Evolutionary conservation across 2,888 invertebrate genomes (phyloP).

Genomic region (Anorthoa munda): DNA sequence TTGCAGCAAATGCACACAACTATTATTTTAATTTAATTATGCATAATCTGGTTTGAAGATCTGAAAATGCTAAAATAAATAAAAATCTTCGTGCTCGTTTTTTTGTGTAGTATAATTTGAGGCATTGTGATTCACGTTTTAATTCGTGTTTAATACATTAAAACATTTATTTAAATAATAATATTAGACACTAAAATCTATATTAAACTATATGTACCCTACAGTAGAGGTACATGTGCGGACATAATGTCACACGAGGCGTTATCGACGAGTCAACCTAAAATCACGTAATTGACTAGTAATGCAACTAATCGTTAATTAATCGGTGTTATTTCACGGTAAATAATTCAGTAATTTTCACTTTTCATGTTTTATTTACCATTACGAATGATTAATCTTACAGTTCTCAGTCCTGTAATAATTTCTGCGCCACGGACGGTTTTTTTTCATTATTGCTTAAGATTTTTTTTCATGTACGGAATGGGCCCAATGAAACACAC

Average conservation of each 20-base stretch:
- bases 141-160: neutral
- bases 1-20: constrained; percentile 6
- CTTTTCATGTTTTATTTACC: neutral
- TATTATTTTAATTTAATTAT: constrained; percentile 21
- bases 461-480: neutral
- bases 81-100: neutral
- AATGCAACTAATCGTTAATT: neutral
- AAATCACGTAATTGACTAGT: neutral
- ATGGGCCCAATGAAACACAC: neutral
- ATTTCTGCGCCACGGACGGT: neutral
- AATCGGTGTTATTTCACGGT: constrained; percentile 2
- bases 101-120: neutral
- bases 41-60: constrained; percentile 25
- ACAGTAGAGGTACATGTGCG: neutral
- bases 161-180: no score
- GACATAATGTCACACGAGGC: neutral
- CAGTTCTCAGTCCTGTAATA: neutral
- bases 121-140: no score
- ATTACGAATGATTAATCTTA: neutral
- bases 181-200: neutral
- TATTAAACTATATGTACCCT: no score
- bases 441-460: neutral
- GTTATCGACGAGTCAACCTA: neutral
- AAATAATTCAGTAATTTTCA: neutral
- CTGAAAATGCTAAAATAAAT: neutral